Base-by-base conservation (phyloP, 1,140 invertebrate genomes). In the Drosophila aff. region DNA sequence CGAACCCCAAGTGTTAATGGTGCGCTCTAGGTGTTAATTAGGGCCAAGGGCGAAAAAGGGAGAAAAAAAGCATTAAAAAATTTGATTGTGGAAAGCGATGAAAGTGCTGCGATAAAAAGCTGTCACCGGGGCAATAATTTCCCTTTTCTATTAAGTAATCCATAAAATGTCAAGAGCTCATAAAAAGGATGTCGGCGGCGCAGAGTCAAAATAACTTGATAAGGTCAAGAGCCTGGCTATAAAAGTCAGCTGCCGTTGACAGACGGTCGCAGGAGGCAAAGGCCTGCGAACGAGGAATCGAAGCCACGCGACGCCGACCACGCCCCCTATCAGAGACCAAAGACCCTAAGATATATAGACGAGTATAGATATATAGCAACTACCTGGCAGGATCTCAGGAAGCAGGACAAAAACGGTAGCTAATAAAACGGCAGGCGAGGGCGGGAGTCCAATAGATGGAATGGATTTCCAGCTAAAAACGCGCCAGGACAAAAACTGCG, bases 51-150 rank as follows among this genome's bases (percentile, higher is more conserved):
- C 79, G 9, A 40, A 40, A 55, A 55, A 85, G 61, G 64, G 76
- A 40, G 44, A 49, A 23, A 64, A 52, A 58, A 50, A 55, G 59
- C 68, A 67, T 63, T 69, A 55, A 64, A 79, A 79, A 87, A 66
- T 66, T 73, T 66, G 49, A 73, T 73, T 73, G 69, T 73, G 61
- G 50, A 79, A 62, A 73, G 74, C 86, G 85, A 85, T 89, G 85
- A 89, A 89, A 89, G 85, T 89, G 85, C 69, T 69, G 71, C 67
- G 85, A 89, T 89, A 89, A 89, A 89, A 90, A 85, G 85, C 85
- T 89, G 79, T 89, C 85, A 89, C 74, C 69, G 36, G 76, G 73
- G 57, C 52, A 65, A 63, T 73, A 72, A 72, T 68, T 73, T 73
- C 53, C 53, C 69, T 73, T 73, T 73, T 73, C 31, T 50, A 46